These are phyloP conservation scores for Microctonus aethiopoides DNA, from an alignment of 2,888 invertebrate genomes.

Conservation along the genomic window DNA sequence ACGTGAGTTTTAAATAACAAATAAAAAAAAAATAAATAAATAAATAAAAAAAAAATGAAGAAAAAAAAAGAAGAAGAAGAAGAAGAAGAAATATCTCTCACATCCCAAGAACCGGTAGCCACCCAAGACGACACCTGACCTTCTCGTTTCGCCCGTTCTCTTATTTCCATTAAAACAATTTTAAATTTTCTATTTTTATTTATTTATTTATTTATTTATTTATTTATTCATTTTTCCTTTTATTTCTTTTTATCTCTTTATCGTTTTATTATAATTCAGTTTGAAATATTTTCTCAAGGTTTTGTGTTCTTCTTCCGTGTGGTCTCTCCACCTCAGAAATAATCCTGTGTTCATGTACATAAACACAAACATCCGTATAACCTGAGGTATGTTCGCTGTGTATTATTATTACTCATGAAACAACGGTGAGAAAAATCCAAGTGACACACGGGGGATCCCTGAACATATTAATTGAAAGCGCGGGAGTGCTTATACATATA, in stretches of 20 bases:
- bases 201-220: slow-evolving; percentile 21
- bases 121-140: slow-evolving; percentile 58
- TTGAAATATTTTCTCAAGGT: slow-evolving; percentile 27
- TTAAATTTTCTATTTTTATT: slow-evolving; percentile 33
- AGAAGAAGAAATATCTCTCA: background rate
- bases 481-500: background rate
- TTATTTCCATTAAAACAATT: slow-evolving; percentile 16
- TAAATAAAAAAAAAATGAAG: background rate
- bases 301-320: slow-evolving; percentile 41
- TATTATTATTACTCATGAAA: too few relatives aligned
- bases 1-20: background rate
- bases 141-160: slow-evolving; percentile 10
- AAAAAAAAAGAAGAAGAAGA: background rate
- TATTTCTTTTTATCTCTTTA: slow-evolving; percentile 15
- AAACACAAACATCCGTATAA: background rate
- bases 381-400: too few relatives aligned
- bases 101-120: slow-evolving; percentile 58
- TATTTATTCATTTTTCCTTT: background rate
- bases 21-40: background rate
- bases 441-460: background rate
- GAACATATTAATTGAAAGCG: slow-evolving; percentile 11
- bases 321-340: slow-evolving; percentile 40
- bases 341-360: slow-evolving; percentile 24
- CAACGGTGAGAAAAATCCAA: slow-evolving; percentile 2
- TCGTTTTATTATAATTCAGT: background rate